A percentile compares a stretch with the other conserved stretches of the same genome.
These are phyloP conservation scores for Sarcophaga subvicina DNA, from an alignment of 2,888 invertebrate species.

Conservation along the genomic window DNA sequence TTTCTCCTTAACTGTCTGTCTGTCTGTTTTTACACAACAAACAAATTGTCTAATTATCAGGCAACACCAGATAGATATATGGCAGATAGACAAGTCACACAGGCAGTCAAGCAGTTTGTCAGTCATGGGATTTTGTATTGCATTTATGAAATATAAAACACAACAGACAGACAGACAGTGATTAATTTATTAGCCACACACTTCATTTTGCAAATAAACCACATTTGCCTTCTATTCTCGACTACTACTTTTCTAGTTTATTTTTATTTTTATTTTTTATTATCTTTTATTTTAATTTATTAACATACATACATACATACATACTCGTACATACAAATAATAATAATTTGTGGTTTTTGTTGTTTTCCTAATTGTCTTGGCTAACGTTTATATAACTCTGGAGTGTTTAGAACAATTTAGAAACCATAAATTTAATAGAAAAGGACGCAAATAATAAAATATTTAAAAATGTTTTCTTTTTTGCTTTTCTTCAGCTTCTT, in stretches of 20 bases:
- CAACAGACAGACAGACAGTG: not conserved
- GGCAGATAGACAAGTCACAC: too few relatives aligned
- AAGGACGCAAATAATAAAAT: not conserved
- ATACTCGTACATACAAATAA: not conserved
- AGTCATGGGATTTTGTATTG: not conserved
- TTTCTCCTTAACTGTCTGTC: not conserved
- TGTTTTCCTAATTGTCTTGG: not conserved
- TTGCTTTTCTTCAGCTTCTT: not conserved
- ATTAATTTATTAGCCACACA: slow-evolving; percentile 30
- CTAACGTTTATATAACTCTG: slow-evolving; percentile 7
- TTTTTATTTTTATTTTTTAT: too few relatives aligned
- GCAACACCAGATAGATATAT: not conserved
- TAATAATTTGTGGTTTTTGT: not conserved
- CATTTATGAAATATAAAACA: not conserved
- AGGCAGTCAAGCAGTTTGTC: too few relatives aligned
- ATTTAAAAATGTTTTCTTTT: not conserved
- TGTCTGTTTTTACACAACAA: not conserved
- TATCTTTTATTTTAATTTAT: not conserved
- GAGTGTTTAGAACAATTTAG: slow-evolving; percentile 42
- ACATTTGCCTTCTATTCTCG: not conserved
- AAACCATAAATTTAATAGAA: slow-evolving; percentile 55
- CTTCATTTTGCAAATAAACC: slow-evolving; percentile 26
- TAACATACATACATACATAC: not conserved
- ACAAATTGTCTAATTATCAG: slow-evolving; percentile 39
- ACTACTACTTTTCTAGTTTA: too few relatives aligned